Evolutionary conservation across 2,888 invertebrate genomes (phyloP).

Genomic region (Eristalis tenax): DNA sequence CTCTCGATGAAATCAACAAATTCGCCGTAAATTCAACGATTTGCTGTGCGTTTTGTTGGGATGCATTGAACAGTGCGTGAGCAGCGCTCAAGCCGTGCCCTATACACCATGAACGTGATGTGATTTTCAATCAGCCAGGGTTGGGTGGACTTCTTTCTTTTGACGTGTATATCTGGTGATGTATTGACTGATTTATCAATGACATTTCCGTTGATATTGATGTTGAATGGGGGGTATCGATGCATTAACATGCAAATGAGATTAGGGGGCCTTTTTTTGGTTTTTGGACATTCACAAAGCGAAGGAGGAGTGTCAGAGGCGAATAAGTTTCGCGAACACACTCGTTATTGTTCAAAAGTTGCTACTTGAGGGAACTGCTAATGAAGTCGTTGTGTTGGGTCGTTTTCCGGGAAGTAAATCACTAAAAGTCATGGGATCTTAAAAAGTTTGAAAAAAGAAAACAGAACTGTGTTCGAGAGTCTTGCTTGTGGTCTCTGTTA

Average conservation of each 20-base stretch:
- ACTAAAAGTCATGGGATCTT: background rate
- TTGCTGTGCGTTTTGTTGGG: background rate
- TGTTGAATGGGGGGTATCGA: conserved; percentile 18
- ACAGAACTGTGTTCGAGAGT: no score
- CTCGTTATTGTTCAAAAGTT: conserved; percentile 9
- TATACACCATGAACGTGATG: conserved; percentile 49
- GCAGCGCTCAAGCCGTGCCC: conserved; percentile 36
- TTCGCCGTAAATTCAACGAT: conserved; percentile 26
- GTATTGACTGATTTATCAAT: conserved; percentile 64
- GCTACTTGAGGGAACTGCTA: conserved; percentile 33
- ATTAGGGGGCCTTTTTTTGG: background rate
- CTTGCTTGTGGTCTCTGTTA: no score
- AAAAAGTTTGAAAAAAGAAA: no score
- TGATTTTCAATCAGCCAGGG: conserved; percentile 26
- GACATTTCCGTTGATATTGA: conserved; percentile 56
- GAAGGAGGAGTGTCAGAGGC: background rate
- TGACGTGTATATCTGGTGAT: conserved; percentile 13
- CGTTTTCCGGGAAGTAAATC: background rate
- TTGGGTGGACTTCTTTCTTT: conserved; percentile 44
- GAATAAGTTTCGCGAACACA: background rate
- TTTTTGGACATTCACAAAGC: conserved; percentile 27
- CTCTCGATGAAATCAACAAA: conserved; percentile 36
- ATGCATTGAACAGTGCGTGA: conserved; percentile 2
- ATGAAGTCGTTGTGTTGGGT: conserved; percentile 4
- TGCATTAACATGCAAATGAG: conserved; percentile 58